Evolutionary conservation across 1,140 invertebrate genomes (phyloP), one percentile per base, ranked within the genome.

Genomic region (Nomia melanderi): DNA sequence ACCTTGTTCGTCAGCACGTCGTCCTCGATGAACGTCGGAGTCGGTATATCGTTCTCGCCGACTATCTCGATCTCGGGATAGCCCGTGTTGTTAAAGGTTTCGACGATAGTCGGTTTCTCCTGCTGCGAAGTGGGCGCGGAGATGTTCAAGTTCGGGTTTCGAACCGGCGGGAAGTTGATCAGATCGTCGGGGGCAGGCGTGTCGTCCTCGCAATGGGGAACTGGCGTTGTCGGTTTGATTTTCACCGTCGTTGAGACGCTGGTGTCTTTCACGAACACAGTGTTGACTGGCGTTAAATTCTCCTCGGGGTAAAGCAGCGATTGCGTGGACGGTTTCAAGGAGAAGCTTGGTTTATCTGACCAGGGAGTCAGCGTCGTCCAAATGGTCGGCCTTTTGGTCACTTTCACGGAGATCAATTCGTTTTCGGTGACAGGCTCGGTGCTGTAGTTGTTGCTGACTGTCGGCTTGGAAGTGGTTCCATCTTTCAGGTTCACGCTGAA

Each of bases 111-210:
- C 7, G 90, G 90, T 36, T 91, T 91, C 11, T 92, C 91, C 11
- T 91, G 89, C 29, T 91, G 90, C 23, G 83, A 84, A 17, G 77
- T 79, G 2, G 93, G 91, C 6, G 91, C 92, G 0, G 95, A 95
- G 72, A 94, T 94, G 71, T 96, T 97, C 0, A 96, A 90, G 91
- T 96, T 95, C 0, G 96, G 96, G 89, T 97, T 96, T 65, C 96
- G 93, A 2, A 96, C 96, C 0, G 96, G 96, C 36, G 96, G 96
- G 90, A 97, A 97, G 79, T 96, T 96, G 25, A 95, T 94, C 7
- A 95, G 89, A 73, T 96, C 95, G 78, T 96, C 95, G 0, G 94
- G 93, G 0, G 92, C 88, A 1, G 94, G 93, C 0, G 94, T 95
- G 67, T 94, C 90, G 0, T 92, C 90, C 1, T 90, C 90, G 62